Evolutionary conservation across 2,113 vertebrate species (phyloP).

Genomic region (Seriola rivoliana): DNA sequence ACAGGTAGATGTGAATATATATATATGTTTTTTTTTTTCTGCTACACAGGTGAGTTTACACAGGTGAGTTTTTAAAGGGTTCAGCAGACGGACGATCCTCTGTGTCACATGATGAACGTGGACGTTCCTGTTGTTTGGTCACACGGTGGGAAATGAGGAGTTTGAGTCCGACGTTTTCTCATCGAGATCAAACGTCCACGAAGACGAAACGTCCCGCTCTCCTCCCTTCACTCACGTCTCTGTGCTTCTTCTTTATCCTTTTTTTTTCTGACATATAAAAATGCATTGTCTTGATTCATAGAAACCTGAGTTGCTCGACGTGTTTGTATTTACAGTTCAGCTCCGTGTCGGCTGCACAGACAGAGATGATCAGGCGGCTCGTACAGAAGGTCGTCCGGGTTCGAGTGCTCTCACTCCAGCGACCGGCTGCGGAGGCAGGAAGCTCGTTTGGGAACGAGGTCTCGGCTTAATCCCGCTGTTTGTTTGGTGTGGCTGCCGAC

Average conservation of each 20-base stretch:
- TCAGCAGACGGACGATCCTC: not conserved
- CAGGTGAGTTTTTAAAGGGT: slow-evolving; percentile 33
- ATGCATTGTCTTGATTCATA: slow-evolving; percentile 65
- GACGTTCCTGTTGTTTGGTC: not conserved
- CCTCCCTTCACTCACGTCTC: not conserved
- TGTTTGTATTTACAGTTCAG: slow-evolving; percentile 62
- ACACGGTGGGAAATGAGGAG: not conserved
- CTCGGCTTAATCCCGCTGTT: too few relatives aligned
- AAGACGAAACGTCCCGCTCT: not conserved
- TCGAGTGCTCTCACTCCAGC: not conserved
- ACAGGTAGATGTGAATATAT: not conserved
- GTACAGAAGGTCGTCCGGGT: slow-evolving; percentile 16
- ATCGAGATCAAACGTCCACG: not conserved
- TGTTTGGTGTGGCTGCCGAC: not conserved
- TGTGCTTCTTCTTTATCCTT: slow-evolving; percentile 41
- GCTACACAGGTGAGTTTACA: not conserved
- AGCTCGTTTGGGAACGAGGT: not conserved
- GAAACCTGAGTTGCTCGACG: slow-evolving; percentile 78
- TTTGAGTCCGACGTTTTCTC: too few relatives aligned
- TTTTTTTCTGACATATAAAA: slow-evolving; percentile 29
- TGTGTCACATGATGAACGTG: too few relatives aligned
- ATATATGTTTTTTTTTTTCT: not conserved
- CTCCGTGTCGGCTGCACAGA: slow-evolving; percentile 1
- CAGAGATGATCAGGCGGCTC: slow-evolving; percentile 21
- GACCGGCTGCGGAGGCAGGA: slow-evolving; percentile 12